These are phyloP conservation scores for Parascotia fuliginaria DNA, from an alignment of 2,888 invertebrate species.

Conservation along the genomic window DNA sequence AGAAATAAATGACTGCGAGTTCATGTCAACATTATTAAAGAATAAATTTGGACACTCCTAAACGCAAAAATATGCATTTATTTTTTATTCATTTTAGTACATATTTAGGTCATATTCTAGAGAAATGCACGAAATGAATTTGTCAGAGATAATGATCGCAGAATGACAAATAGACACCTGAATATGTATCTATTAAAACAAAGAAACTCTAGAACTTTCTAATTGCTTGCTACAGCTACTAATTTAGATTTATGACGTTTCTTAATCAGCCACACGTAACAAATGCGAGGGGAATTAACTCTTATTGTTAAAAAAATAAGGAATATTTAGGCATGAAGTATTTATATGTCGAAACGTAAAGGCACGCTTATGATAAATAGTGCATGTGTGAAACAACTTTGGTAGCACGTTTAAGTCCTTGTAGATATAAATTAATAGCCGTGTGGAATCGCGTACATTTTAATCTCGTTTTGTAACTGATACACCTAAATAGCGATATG, in stretches of 20 bases:
- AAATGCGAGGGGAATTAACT: conserved; percentile 10
- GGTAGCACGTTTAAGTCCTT: conserved; percentile 2
- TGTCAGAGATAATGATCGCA: conserved; percentile 41
- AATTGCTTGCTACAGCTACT: conserved; percentile 65
- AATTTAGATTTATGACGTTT: conserved; percentile 59
- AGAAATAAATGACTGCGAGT: no score
- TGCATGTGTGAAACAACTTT: background rate
- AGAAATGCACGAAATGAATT: conserved; percentile 30
- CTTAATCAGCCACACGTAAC: conserved; percentile 21
- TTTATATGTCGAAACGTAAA: conserved; percentile 16
- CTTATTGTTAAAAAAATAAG: background rate
- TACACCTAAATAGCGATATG: no score
- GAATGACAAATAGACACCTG: conserved; percentile 38
- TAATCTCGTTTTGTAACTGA: background rate
- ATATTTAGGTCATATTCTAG: conserved; percentile 14
- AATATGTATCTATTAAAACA: conserved; percentile 56
- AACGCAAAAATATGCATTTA: no score
- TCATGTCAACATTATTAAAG: no score
- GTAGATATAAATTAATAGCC: conserved; percentile 2
- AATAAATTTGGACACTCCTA: no score
- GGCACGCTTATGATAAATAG: conserved; percentile 9
- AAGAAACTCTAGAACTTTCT: conserved; percentile 69
- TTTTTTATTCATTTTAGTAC: background rate
- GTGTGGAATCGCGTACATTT: background rate
- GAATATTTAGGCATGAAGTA: conserved; percentile 6